Conservation (phyloP, 2,113 vertebrate genomes). For the Budorcas taxicolor region DNA sequence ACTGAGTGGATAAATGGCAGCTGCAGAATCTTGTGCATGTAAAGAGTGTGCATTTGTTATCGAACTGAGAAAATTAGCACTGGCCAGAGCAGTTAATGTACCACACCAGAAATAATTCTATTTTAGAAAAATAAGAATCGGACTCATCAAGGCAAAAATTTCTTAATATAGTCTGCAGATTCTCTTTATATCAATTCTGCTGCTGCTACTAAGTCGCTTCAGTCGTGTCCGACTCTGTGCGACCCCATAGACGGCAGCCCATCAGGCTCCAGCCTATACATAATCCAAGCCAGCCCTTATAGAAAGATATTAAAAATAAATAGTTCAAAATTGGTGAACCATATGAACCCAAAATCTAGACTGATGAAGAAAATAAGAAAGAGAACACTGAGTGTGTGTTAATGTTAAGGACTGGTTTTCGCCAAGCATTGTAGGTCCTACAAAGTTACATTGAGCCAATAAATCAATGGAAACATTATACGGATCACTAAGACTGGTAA, state of each 20-base stretch:
- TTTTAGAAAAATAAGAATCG: not conserved
- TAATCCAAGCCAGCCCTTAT: not conserved
- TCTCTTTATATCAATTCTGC: conserved; percentile 15
- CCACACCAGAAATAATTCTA: not conserved
- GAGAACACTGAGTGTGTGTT: not conserved
- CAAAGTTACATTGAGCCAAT: not conserved
- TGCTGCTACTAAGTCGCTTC: too few species aligned
- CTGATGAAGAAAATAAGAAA: not conserved
- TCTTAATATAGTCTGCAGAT: not conserved
- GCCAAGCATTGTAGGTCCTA: not conserved
- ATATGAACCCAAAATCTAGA: not conserved
- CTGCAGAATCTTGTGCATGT: not conserved
- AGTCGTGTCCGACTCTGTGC: too few species aligned
- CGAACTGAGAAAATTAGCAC: not conserved
- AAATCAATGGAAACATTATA: not conserved
- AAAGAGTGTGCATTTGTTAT: not conserved
- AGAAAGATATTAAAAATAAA: conserved; percentile 13
- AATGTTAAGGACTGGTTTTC: not conserved
- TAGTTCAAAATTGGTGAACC: not conserved
- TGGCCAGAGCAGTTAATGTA: not conserved
- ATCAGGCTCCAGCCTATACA: not conserved
- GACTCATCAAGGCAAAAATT: not conserved
- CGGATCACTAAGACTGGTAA: not conserved
- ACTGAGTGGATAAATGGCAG: not conserved
- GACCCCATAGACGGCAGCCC: too few species aligned